Conservation (phyloP, 2,113 vertebrate genomes). For the Tricholaema leucomelas region DNA sequence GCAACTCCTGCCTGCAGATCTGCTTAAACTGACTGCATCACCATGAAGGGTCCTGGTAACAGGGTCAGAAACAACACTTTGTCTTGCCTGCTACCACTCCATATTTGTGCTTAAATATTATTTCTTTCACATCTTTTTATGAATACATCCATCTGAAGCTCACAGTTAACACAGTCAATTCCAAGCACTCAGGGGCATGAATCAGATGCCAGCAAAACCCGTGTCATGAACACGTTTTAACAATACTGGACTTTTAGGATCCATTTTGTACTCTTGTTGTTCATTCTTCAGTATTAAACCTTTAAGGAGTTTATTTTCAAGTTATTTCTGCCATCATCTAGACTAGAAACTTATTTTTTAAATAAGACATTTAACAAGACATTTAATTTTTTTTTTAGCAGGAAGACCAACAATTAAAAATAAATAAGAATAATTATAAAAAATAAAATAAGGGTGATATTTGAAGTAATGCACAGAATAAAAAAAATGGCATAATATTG, state of each 20-base stretch:
- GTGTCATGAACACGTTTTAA: background rate
- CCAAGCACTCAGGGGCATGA: background rate
- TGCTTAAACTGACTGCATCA: background rate
- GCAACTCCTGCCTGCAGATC: background rate
- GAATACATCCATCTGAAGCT: background rate
- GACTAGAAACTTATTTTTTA: background rate
- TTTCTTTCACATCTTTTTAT: background rate
- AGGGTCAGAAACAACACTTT: background rate
- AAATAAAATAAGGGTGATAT: background rate
- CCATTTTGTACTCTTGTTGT: background rate
- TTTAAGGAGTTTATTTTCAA: background rate
- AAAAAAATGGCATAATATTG: background rate
- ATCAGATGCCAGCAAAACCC: background rate
- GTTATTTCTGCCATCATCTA: background rate
- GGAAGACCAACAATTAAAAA: background rate
- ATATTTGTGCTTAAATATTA: background rate
- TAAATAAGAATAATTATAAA: accelerated
- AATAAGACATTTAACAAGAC: too few relatives aligned
- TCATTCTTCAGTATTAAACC: background rate
- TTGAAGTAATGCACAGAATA: background rate
- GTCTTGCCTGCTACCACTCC: background rate
- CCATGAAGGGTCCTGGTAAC: background rate
- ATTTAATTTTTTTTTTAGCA: background rate
- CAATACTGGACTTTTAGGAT: background rate
- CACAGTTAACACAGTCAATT: background rate